phyloP scores from a whole-genome alignment of 2,797 vertebrate genomes.

The Falco rusticolus region DNA sequence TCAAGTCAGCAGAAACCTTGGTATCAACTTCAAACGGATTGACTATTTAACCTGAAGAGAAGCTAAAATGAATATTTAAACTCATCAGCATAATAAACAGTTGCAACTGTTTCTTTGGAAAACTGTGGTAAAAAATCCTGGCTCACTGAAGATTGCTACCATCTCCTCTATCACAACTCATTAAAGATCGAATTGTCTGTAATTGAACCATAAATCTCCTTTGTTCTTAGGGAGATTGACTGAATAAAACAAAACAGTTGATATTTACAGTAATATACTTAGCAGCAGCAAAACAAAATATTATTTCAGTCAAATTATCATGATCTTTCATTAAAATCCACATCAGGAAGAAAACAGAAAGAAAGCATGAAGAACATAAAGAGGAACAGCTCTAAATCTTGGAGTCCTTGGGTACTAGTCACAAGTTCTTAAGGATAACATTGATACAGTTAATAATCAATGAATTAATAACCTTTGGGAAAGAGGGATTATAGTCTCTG shows the following conservation, averaged over 20 bases:
- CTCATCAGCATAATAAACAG: background rate
- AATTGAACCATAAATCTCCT: slow-evolving; percentile 51
- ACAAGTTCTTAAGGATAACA: slow-evolving; percentile 18
- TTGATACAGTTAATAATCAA: slow-evolving; percentile 35
- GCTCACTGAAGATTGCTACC: slow-evolving; percentile 13
- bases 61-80: slow-evolving; percentile 39
- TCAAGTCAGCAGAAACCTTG: background rate
- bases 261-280: slow-evolving; percentile 22
- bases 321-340: slow-evolving; percentile 20
- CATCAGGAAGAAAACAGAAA: background rate
- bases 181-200: slow-evolving; percentile 46
- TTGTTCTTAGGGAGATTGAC: slow-evolving; percentile 3
- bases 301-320: slow-evolving; percentile 23
- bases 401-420: background rate
- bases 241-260: background rate
- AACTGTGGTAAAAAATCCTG: slow-evolving; percentile 17
- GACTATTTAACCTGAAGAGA: slow-evolving; percentile 32
- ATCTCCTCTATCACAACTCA: slow-evolving; percentile 41
- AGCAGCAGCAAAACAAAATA: background rate
- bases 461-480: slow-evolving; percentile 52
- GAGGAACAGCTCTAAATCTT: background rate
- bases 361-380: background rate
- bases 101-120: slow-evolving; percentile 1
- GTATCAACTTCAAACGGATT: background rate
- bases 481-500: background rate